These are phyloP conservation scores for Campoplex nolae DNA, from an alignment of 2,888 invertebrate species.

Conservation along the genomic window DNA sequence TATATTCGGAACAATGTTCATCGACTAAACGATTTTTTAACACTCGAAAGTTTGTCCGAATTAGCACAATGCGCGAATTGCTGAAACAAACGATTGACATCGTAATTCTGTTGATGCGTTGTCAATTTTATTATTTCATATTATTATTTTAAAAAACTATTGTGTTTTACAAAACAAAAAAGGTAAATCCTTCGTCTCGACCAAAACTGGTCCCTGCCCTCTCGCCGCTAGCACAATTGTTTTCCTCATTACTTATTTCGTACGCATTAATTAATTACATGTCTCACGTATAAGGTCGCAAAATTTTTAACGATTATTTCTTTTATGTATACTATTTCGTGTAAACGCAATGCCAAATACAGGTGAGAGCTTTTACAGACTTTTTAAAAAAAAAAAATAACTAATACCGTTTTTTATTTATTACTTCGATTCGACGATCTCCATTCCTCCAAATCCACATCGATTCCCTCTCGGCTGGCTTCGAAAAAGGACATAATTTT, in stretches of 20 bases:
- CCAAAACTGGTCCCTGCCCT: not conserved
- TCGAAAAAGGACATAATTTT: too few relatives aligned
- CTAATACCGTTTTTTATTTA: not conserved
- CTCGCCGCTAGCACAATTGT: conserved; percentile 45
- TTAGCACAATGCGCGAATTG: not conserved
- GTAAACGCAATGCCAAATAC: conserved; percentile 64
- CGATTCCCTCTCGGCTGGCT: too few relatives aligned
- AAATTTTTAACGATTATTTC: conserved; percentile 45
- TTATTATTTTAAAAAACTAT: not conserved
- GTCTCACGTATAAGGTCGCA: not conserved
- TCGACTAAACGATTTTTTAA: conserved; percentile 15
- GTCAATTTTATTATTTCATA: not conserved
- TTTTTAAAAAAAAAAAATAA: conserved; percentile 49
- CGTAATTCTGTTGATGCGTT: not conserved
- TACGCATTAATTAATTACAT: conserved; percentile 20
- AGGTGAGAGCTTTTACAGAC: conserved; percentile 67
- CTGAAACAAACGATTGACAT: not conserved
- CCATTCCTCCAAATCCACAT: too few relatives aligned
- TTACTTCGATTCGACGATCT: not conserved
- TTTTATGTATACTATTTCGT: conserved; percentile 58
- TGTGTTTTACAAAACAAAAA: not conserved
- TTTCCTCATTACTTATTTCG: conserved; percentile 5
- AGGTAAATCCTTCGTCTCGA: not conserved
- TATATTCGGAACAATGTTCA: not conserved
- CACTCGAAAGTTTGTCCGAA: not conserved